Evolutionary conservation across 2,797 vertebrate species (phyloP).

Genomic region (Valencia hispanica): DNA sequence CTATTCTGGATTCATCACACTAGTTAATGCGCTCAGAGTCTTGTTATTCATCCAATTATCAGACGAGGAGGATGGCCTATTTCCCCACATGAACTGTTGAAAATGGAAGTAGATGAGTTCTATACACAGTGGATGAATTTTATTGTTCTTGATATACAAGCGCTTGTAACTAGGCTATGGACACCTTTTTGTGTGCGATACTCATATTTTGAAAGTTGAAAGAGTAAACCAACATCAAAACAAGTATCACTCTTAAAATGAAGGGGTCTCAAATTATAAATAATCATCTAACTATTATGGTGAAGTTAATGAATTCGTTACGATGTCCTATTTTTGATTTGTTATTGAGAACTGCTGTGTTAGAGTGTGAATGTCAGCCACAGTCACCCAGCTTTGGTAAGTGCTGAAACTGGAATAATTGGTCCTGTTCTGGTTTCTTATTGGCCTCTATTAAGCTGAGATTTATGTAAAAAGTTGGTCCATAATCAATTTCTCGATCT

Average conservation of each 20-base stretch:
- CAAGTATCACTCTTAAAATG: background rate
- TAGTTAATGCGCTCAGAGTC: conserved; percentile 40
- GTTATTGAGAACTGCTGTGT: conserved; percentile 11
- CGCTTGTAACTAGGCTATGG: background rate
- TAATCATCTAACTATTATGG: background rate
- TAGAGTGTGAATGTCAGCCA: conserved; percentile 11
- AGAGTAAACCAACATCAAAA: background rate
- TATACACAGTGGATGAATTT: conserved; percentile 4
- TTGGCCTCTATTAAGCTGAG: conserved; percentile 37
- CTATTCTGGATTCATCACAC: conserved; percentile 39
- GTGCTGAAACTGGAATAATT: conserved; percentile 30
- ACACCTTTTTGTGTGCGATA: background rate
- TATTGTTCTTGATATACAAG: background rate
- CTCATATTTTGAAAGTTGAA: background rate
- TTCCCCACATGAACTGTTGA: conserved; percentile 36
- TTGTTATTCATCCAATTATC: conserved; percentile 52
- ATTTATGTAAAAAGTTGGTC: conserved; percentile 16
- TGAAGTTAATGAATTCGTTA: background rate
- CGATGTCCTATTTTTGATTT: background rate
- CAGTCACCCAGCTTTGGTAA: background rate
- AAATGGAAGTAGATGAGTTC: conserved; percentile 39
- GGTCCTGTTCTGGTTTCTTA: conserved; percentile 29
- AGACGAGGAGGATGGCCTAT: conserved; percentile 9
- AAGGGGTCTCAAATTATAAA: background rate
- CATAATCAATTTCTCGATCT: background rate